Percentiles rank a stretch among this genome's conserved stretches.
phyloP scores from a whole-genome alignment of 53 echinoderm and acorn worm species.

The Echinometra lucunter region DNA sequence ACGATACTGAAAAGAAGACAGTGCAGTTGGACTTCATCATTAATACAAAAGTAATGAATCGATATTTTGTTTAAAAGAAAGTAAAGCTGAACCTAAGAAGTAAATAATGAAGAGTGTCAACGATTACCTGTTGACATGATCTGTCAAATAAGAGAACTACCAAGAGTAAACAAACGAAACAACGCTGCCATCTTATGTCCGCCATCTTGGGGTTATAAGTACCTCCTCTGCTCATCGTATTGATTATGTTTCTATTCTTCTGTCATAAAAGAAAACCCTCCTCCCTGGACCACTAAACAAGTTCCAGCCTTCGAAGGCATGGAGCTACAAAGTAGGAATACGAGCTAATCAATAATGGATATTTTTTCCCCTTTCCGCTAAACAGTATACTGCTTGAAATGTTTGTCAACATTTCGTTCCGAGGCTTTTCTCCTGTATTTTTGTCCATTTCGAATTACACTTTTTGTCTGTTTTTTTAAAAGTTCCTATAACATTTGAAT shows the following conservation, averaged over 20 bases:
- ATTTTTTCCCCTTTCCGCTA: background rate
- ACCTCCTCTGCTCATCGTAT: background rate
- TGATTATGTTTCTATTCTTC: conserved; percentile 40
- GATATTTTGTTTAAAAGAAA: background rate
- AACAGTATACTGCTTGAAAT: background rate
- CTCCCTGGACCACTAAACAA: background rate
- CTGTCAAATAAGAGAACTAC: background rate
- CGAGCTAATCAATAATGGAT: conserved; percentile 4
- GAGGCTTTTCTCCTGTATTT: background rate
- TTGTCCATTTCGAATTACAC: background rate
- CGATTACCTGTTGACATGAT: conserved; percentile 47
- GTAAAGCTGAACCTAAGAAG: background rate
- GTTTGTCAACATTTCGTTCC: background rate
- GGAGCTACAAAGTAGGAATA: background rate
- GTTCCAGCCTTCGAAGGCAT: conserved; percentile 8
- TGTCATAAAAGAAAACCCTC: background rate
- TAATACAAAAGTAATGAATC: no score
- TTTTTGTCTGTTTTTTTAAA: no score
- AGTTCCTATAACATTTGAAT: no score
- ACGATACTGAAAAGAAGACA: no score
- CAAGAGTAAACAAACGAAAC: background rate
- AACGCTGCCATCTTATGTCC: conserved; percentile 20
- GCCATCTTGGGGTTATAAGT: conserved; percentile 23
- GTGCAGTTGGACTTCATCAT: no score
- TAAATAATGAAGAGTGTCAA: conserved; percentile 5